Conservation (phyloP, 1,140 invertebrate genomes). For the Elymnias hypermnestra region DNA sequence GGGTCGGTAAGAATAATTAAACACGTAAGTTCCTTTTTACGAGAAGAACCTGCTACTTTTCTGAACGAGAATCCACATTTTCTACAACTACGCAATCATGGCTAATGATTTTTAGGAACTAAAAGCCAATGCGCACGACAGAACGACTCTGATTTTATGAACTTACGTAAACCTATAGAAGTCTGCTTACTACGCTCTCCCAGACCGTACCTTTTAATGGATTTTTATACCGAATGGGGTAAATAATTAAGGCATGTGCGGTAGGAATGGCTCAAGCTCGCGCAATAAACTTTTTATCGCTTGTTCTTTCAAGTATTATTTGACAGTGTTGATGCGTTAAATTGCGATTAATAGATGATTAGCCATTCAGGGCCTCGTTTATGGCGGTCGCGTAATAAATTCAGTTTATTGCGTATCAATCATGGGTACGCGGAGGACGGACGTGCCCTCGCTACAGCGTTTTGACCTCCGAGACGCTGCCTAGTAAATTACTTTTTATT, state of each 20-base stretch:
- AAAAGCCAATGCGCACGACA: too few relatives aligned
- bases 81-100: too few relatives aligned
- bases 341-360: conserved; percentile 68
- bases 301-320: conserved; percentile 64
- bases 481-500: conserved; percentile 37
- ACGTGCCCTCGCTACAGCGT: conserved; percentile 17
- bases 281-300: conserved; percentile 58
- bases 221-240: conserved; percentile 27
- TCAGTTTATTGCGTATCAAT: conserved; percentile 65
- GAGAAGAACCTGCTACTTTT: too few relatives aligned
- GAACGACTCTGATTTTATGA: too few relatives aligned
- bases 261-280: conserved; percentile 7
- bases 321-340: conserved; percentile 67
- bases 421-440: conserved; percentile 31
- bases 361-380: conserved; percentile 54
- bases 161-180: too few relatives aligned
- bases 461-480: conserved; percentile 30
- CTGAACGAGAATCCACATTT: too few relatives aligned
- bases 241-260: conserved; percentile 23
- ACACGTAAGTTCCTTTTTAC: too few relatives aligned
- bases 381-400: conserved; percentile 62
- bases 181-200: not conserved
- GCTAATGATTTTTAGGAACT: too few relatives aligned
- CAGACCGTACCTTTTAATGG: conserved; percentile 31
- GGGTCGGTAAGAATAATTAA: too few relatives aligned